A percentile compares a stretch with the other conserved stretches of the same genome.
Evolutionary conservation across 1,140 invertebrate species (phyloP).

Genomic region (Zaprionus taronus): DNA sequence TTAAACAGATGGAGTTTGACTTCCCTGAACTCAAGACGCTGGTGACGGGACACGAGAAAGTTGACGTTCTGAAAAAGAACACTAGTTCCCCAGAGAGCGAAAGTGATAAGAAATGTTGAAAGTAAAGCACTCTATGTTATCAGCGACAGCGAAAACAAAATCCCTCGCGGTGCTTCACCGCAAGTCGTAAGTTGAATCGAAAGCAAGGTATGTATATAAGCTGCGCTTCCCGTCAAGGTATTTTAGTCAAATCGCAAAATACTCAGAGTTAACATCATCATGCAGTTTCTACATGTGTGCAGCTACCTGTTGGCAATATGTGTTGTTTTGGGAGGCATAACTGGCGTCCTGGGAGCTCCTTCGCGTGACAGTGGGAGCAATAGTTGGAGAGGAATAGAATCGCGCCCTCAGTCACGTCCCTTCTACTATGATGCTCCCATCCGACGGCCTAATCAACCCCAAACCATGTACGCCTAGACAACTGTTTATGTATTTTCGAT

Average conservation of each 20-base stretch:
- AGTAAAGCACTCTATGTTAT: conserved; percentile 3
- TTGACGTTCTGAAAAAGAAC: neutral
- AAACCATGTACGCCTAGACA: conserved; percentile 64
- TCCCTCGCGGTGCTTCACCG: conserved; percentile 43
- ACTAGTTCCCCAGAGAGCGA: neutral
- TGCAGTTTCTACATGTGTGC: conserved; percentile 55
- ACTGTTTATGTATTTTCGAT: neutral
- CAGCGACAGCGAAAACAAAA: conserved; percentile 28
- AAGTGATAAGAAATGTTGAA: neutral
- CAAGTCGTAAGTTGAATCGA: neutral
- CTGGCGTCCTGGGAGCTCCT: conserved; percentile 22
- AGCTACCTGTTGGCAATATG: conserved; percentile 43
- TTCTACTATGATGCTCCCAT: conserved; percentile 60
- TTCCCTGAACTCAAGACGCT: neutral
- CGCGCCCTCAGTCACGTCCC: conserved; percentile 30
- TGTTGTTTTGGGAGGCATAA: conserved; percentile 24
- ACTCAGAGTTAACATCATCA: conserved; percentile 12
- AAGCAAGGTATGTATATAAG: conserved; percentile 54
- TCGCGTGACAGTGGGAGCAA: conserved; percentile 59
- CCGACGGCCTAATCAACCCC: conserved; percentile 28
- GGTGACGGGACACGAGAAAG: neutral
- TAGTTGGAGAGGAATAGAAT: conserved; percentile 34
- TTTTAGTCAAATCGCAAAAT: conserved; percentile 16
- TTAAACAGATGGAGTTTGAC: conserved; percentile 61
- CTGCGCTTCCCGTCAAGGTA: neutral